phyloP scores from a whole-genome alignment of 2,113 vertebrate genomes.

The Cervus canadensis region DNA sequence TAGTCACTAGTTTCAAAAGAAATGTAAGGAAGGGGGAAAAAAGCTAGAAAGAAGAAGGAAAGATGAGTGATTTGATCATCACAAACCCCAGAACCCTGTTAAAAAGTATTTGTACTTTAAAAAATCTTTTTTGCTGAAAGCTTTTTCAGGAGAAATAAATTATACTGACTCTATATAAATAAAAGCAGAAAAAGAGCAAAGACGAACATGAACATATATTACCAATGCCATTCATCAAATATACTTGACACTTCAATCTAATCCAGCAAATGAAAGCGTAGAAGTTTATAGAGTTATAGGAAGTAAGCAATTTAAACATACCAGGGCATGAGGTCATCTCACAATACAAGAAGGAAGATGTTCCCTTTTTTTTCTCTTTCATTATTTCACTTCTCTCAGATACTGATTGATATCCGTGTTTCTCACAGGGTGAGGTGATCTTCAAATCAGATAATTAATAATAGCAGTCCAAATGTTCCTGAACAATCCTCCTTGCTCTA shows the following conservation, averaged over 20 bases:
- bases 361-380: constrained; percentile 71
- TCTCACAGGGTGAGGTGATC: constrained; percentile 76
- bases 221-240: constrained; percentile 85
- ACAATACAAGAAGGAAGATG: constrained; percentile 79
- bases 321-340: constrained; percentile 83
- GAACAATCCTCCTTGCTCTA: constrained; percentile 68
- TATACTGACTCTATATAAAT: constrained; percentile 83
- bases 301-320: constrained; percentile 87
- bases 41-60: constrained; percentile 26
- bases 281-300: constrained; percentile 88
- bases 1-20: neutral
- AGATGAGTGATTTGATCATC: constrained; percentile 62
- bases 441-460: constrained; percentile 82
- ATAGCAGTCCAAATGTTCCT: constrained; percentile 58
- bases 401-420: constrained; percentile 78
- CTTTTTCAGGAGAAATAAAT: constrained; percentile 82
- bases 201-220: constrained; percentile 86
- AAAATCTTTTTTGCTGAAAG: constrained; percentile 73
- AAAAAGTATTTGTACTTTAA: constrained; percentile 76
- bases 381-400: constrained; percentile 75
- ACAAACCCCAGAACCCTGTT: constrained; percentile 63
- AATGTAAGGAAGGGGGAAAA: constrained; percentile 25
- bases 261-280: constrained; percentile 88
- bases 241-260: constrained; percentile 88
- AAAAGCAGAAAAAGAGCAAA: constrained; percentile 83